Evolutionary conservation across 2,888 invertebrate species (phyloP).

Genomic region (Torymus aiolomorphi): DNA sequence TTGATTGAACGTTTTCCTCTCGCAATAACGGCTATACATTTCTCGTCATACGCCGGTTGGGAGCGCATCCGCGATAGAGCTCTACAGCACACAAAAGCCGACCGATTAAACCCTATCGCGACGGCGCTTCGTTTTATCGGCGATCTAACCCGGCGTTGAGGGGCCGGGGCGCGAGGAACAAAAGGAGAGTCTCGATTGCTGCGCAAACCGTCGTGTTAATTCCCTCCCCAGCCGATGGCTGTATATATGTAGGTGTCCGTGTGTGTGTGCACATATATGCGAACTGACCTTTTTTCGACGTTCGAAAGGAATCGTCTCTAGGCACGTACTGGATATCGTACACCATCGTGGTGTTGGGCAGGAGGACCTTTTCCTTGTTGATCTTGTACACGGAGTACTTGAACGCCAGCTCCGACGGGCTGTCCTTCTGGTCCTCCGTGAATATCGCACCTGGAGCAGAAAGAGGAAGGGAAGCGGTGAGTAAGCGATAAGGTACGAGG

Average conservation of each 20-base stretch:
- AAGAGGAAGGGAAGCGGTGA: neutral
- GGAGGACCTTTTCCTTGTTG: constrained; percentile 89
- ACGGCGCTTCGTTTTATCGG: neutral
- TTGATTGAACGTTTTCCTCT: too few relatives aligned
- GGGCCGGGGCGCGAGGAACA: neutral
- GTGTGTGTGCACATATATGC: neutral
- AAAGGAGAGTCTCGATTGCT: constrained; percentile 3
- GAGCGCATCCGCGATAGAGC: too few relatives aligned
- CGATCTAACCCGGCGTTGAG: neutral
- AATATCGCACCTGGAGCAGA: constrained; percentile 90
- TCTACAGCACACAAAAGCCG: too few relatives aligned
- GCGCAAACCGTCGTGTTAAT: constrained; percentile 23
- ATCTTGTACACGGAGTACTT: constrained; percentile 96
- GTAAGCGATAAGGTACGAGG: too few relatives aligned
- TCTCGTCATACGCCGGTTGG: too few relatives aligned
- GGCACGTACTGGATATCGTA: constrained; percentile 95
- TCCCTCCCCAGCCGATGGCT: neutral
- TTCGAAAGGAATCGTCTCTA: constrained; percentile 92
- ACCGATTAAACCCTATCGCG: too few relatives aligned
- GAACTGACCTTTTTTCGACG: constrained; percentile 89
- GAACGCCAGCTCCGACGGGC: constrained; percentile 92
- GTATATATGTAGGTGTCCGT: neutral
- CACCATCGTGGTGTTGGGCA: constrained; percentile 92
- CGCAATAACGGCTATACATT: too few relatives aligned
- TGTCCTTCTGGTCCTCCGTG: constrained; percentile 91